phyloP scores from a whole-genome alignment of 2,888 invertebrate genomes.

The Dicycla oo region DNA sequence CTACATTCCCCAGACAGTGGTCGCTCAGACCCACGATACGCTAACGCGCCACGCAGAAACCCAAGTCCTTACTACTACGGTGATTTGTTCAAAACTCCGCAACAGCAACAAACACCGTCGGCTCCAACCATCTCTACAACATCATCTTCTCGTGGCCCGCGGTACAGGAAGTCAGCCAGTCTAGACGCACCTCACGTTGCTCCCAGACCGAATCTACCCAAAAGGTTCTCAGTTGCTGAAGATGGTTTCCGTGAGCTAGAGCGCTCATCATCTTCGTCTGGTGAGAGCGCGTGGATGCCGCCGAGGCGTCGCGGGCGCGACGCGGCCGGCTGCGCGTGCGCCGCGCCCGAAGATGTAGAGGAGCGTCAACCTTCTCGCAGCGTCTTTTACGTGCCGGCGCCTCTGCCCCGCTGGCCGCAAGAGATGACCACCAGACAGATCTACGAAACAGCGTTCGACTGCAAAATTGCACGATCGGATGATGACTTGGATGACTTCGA shows the following conservation, averaged over 20 bases:
- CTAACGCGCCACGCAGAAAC: slow-evolving; percentile 91
- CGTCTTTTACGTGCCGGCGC: slow-evolving; percentile 93
- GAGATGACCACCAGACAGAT: slow-evolving; percentile 93
- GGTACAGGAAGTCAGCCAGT: slow-evolving; percentile 93
- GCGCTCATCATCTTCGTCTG: slow-evolving; percentile 89
- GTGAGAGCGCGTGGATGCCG: slow-evolving; percentile 92
- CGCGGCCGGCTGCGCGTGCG: slow-evolving; percentile 93
- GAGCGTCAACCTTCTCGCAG: slow-evolving; percentile 92
- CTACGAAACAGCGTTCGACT: slow-evolving; percentile 97
- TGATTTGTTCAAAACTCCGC: slow-evolving; percentile 91
- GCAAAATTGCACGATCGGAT: slow-evolving; percentile 95
- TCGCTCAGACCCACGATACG: slow-evolving; percentile 89
- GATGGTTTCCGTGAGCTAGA: slow-evolving; percentile 92
- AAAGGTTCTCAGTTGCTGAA: slow-evolving; percentile 93
- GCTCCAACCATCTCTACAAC: slow-evolving; percentile 85
- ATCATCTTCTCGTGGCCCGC: slow-evolving; percentile 87
- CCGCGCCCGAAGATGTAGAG: slow-evolving; percentile 93
- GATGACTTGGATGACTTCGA: slow-evolving; percentile 95
- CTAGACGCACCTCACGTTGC: slow-evolving; percentile 94
- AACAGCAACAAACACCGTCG: slow-evolving; percentile 86
- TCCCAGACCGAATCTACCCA: slow-evolving; percentile 90
- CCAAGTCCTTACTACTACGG: slow-evolving; percentile 96
- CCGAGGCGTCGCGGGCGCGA: slow-evolving; percentile 92
- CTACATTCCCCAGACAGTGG: slow-evolving; percentile 93
- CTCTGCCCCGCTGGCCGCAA: slow-evolving; percentile 91